A percentile compares a stretch with the other conserved stretches of the same genome.
Evolutionary conservation across 1,140 invertebrate genomes (phyloP).

Genomic region (Tetragnatha versicolor): DNA sequence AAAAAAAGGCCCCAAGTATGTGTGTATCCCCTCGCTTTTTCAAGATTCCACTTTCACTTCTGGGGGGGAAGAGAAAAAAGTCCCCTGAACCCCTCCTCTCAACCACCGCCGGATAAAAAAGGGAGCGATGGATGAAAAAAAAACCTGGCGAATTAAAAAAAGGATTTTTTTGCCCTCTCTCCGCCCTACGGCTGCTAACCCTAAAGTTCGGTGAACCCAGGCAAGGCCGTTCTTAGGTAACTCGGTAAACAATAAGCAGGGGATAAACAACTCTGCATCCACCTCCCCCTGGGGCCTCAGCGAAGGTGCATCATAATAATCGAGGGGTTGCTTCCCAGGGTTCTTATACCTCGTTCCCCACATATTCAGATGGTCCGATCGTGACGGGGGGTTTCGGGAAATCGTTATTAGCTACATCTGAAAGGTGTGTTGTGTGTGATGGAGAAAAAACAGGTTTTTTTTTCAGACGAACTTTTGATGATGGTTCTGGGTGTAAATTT

Average conservation of each 20-base stretch:
- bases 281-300: conserved; percentile 24
- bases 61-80: conserved; percentile 20
- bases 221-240: conserved; percentile 28
- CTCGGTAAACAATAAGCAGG: conserved; percentile 33
- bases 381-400: conserved; percentile 15
- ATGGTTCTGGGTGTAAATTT: too few species aligned
- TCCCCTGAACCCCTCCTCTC: conserved; percentile 28
- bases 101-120: not conserved
- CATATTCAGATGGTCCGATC: conserved; percentile 35
- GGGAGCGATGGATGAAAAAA: not conserved
- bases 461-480: too few species aligned
- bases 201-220: conserved; percentile 48
- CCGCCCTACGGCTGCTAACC: conserved; percentile 46
- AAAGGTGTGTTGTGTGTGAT: too few species aligned
- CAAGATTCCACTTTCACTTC: conserved; percentile 52
- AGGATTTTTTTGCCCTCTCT: conserved; percentile 32
- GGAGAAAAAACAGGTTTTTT: too few species aligned
- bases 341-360: conserved; percentile 52
- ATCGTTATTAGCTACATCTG: too few species aligned
- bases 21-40: conserved; percentile 28
- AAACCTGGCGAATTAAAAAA: conserved; percentile 46
- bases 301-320: conserved; percentile 36
- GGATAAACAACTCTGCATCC: conserved; percentile 41
- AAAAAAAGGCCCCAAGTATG: conserved; percentile 1
- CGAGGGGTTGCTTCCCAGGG: conserved; percentile 52